phyloP scores from a whole-genome alignment of 2,888 invertebrate species.

The Dasysyrphus tricinctus region DNA sequence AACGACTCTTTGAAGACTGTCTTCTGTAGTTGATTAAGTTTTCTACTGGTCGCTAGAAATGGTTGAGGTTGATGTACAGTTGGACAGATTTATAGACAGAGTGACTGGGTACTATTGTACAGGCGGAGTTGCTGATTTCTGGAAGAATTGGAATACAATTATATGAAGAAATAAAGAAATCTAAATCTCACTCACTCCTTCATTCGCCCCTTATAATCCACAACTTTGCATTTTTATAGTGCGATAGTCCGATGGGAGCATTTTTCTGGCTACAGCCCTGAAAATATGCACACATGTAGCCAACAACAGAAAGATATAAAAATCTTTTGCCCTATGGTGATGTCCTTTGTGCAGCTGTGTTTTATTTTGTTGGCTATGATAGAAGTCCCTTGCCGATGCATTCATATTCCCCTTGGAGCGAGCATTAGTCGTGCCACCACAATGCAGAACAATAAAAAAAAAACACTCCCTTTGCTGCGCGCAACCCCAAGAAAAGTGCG shows the following conservation, averaged over 20 bases:
- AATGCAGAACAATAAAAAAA: conserved; percentile 26
- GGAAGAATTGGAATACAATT: no score
- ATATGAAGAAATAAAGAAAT: no score
- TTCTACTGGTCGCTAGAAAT: no score
- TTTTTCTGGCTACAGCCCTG: neutral
- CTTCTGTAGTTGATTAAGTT: no score
- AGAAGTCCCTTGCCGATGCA: neutral
- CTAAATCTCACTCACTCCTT: no score
- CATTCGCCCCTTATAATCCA: neutral
- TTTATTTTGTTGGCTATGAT: conserved; percentile 23
- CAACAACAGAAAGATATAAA: neutral
- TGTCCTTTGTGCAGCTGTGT: conserved; percentile 68
- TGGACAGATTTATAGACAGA: no score
- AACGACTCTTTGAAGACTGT: no score
- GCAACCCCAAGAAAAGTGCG: conserved; percentile 42
- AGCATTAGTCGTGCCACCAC: conserved; percentile 28
- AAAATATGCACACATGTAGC: neutral
- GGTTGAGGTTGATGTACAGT: no score
- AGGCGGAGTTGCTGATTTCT: no score
- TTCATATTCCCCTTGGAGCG: neutral
- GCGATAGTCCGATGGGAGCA: no score
- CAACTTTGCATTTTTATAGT: neutral
- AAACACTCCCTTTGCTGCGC: conserved; percentile 8
- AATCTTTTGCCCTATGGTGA: neutral
- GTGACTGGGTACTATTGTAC: no score